Base-by-base conservation (phyloP, 35 echinoderm and acorn worm species). In the Patiria miniata region DNA sequence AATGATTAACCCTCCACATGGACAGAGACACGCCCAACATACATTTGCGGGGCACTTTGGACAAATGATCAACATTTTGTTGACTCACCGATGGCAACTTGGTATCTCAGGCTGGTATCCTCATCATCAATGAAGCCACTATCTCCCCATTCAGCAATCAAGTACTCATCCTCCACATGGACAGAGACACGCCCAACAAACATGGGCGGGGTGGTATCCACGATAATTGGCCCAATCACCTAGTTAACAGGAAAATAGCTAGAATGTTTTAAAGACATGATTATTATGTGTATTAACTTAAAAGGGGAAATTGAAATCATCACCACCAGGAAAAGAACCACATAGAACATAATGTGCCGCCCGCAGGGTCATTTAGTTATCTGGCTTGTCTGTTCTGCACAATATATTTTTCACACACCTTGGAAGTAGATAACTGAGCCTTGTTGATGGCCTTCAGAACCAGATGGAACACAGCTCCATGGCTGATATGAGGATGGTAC, bases 151-250 rank as follows among this genome's bases (percentile, higher is more conserved):
- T 54, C 52, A 15, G 78, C 77, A 1, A 80, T 28, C 37, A 88
- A 40, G 79, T 80, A 80, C 14, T 79, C 77, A 36, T 12, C 73
- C 18, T 81, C 78, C 19, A 73, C 14, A 10, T 32, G 37, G 16
- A 89, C 78, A 0, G 36, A 18, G 21, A 89, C 82, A 7, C 10
- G 17, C 21, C 79, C 87, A 26, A 51, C 58, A 47, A 89, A 89
- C 15, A 36, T 22, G 16, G 87, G 87, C 10, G 47, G 87, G 7
- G 87, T 89, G 32, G 79, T 79, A 30, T 89, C 87, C 53, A 89
- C 87, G 10, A 89, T 61, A n/a, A 89, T 60, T 26, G 87, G 87
- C 19, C 87, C 87, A 58, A 89, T 59, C 21, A 89, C 36, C 87
- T 89, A 47, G 65, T 14, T 14, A 32, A 73, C 26, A 23, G 21